These are phyloP conservation scores for Drosophila meridiana DNA, from an alignment of 2,888 invertebrate species.

Conservation along the genomic window DNA sequence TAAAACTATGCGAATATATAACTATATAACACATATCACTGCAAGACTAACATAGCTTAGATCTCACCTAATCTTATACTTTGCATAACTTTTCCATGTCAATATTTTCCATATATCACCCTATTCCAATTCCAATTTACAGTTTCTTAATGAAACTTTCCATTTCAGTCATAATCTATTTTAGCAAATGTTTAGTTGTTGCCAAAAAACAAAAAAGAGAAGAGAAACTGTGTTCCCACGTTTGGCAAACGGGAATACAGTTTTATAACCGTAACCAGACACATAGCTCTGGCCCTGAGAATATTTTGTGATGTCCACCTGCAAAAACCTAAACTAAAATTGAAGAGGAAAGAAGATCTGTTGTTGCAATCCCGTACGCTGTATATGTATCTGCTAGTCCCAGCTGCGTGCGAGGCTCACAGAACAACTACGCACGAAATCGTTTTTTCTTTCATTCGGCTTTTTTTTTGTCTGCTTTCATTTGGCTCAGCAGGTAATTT, in stretches of 20 bases:
- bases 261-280: slow-evolving; percentile 71
- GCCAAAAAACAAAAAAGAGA: slow-evolving; percentile 38
- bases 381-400: slow-evolving; percentile 31
- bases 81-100: too few relatives aligned
- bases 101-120: too few relatives aligned
- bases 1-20: too few relatives aligned
- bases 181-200: slow-evolving; percentile 25
- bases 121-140: too few relatives aligned
- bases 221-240: slow-evolving; percentile 64
- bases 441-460: slow-evolving; percentile 32
- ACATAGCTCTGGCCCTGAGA: slow-evolving; percentile 65
- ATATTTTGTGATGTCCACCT: slow-evolving; percentile 70
- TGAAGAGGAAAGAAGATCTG: slow-evolving; percentile 73
- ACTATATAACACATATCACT: too few relatives aligned
- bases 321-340: slow-evolving; percentile 60
- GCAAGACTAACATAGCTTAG: too few relatives aligned
- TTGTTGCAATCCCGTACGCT: slow-evolving; percentile 59
- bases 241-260: slow-evolving; percentile 52
- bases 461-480: slow-evolving; percentile 37
- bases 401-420: slow-evolving; percentile 57
- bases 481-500: slow-evolving; percentile 51
- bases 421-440: slow-evolving; percentile 56
- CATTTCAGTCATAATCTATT: slow-evolving; percentile 29
- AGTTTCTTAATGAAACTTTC: not conserved
- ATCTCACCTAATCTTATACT: too few relatives aligned